These are phyloP conservation scores for Hydropsyche betteni DNA, from an alignment of 2,888 invertebrate species.

Conservation along the genomic window DNA sequence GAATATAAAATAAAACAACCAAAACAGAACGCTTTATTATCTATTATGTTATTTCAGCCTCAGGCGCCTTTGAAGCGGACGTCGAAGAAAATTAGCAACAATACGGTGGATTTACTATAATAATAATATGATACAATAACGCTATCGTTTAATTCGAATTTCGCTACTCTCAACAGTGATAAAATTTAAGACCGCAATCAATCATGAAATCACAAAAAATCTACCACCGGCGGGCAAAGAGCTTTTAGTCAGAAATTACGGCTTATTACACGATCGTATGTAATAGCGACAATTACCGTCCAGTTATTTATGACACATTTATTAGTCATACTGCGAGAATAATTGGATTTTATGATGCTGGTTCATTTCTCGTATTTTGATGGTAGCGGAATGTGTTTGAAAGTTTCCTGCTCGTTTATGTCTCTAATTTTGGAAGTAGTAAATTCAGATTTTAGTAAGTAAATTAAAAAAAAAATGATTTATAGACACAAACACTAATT, in stretches of 20 bases:
- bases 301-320: constrained; percentile 42
- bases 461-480: too few species aligned
- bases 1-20: neutral
- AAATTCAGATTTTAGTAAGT: too few species aligned
- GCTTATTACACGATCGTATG: constrained; percentile 37
- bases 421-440: too few species aligned
- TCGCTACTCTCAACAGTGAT: neutral
- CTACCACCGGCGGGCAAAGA: constrained; percentile 37
- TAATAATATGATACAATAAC: neutral
- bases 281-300: constrained; percentile 35
- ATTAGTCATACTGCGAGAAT: constrained; percentile 14
- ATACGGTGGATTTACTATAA: neutral
- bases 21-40: constrained; percentile 23
- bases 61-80: neutral
- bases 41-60: neutral
- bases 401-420: too few species aligned
- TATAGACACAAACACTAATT: too few species aligned
- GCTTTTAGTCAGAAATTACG: constrained; percentile 37
- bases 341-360: too few species aligned
- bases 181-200: constrained; percentile 14
- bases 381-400: too few species aligned
- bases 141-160: constrained; percentile 6
- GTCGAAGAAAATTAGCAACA: constrained; percentile 14
- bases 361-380: too few species aligned
- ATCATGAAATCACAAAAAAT: neutral